These are phyloP conservation scores for Nesogale talazaci DNA, from an alignment of 2,113 vertebrate species.

Conservation along the genomic window DNA sequence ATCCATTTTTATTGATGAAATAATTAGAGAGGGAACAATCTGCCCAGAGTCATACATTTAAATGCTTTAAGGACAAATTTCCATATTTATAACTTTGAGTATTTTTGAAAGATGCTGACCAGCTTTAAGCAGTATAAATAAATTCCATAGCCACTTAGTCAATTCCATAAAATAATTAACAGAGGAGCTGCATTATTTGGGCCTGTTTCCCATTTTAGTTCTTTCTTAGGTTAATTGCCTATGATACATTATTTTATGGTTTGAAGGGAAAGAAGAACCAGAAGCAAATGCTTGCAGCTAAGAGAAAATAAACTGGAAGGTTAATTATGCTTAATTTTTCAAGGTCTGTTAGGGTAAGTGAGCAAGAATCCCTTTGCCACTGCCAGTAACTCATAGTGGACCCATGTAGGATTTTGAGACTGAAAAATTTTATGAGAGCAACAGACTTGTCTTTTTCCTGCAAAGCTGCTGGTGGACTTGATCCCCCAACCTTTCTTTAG, in stretches of 20 bases:
- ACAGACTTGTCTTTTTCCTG: too few species aligned
- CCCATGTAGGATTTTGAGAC: too few species aligned
- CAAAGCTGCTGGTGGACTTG: too few species aligned
- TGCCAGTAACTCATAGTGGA: too few species aligned
- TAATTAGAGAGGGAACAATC: slow-evolving; percentile 52
- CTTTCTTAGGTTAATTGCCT: slow-evolving; percentile 26
- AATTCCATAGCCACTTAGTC: slow-evolving; percentile 30
- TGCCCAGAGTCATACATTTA: slow-evolving; percentile 37
- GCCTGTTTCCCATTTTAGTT: slow-evolving; percentile 39
- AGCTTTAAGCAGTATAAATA: slow-evolving; percentile 50
- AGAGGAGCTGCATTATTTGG: slow-evolving; percentile 1
- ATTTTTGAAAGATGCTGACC: slow-evolving; percentile 45
- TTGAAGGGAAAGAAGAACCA: background rate
- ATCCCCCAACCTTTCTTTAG: too few species aligned
- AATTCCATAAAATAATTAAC: slow-evolving; percentile 47
- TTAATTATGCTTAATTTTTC: slow-evolving; percentile 55
- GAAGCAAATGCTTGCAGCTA: slow-evolving; percentile 48
- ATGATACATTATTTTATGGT: slow-evolving; percentile 38
- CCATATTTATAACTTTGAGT: slow-evolving; percentile 41
- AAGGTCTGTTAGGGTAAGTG: background rate
- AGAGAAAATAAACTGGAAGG: slow-evolving; percentile 16
- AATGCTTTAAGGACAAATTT: slow-evolving; percentile 44
- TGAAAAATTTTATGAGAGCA: too few species aligned
- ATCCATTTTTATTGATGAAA: slow-evolving; percentile 67
- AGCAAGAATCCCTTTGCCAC: background rate